Evolutionary conservation across 1,140 invertebrate species (phyloP).

Genomic region (Pogonomyrmex barbatus): DNA sequence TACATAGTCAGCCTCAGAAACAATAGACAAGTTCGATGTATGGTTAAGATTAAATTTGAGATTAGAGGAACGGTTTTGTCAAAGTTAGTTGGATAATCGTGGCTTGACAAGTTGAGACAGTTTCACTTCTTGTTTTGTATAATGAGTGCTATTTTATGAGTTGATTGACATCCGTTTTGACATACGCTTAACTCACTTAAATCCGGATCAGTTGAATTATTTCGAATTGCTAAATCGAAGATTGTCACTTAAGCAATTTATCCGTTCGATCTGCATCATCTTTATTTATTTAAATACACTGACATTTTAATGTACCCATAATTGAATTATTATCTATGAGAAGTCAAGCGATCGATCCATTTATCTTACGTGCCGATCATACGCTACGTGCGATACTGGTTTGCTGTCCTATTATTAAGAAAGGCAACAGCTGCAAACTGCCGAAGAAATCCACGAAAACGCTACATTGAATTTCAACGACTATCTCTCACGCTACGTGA

Average conservation of each 20-base stretch:
- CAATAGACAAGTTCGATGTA: conserved; percentile 2
- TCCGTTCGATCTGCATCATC: not conserved
- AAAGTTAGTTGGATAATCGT: conserved; percentile 7
- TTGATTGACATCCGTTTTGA: not conserved
- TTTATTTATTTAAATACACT: not conserved
- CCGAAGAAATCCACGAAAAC: not conserved
- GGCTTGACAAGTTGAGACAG: conserved; percentile 17
- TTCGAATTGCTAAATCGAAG: not conserved
- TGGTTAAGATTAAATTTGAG: conserved; percentile 39
- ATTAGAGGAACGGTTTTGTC: conserved; percentile 2
- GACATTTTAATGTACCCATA: not conserved
- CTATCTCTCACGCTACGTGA: conserved; percentile 6
- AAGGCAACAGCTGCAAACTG: not conserved
- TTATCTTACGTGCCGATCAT: not conserved
- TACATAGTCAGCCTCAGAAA: not conserved
- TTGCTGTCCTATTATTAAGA: not conserved
- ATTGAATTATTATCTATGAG: conserved; percentile 16
- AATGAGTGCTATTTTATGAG: not conserved
- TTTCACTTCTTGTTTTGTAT: not conserved
- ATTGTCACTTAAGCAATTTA: not conserved
- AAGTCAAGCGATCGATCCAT: not conserved
- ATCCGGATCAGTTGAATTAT: not conserved
- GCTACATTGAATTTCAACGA: conserved; percentile 20
- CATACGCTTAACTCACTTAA: not conserved
- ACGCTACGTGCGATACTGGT: not conserved